Conservation (phyloP, 2,113 vertebrate genomes). For the Sebastes schlegelii region DNA sequence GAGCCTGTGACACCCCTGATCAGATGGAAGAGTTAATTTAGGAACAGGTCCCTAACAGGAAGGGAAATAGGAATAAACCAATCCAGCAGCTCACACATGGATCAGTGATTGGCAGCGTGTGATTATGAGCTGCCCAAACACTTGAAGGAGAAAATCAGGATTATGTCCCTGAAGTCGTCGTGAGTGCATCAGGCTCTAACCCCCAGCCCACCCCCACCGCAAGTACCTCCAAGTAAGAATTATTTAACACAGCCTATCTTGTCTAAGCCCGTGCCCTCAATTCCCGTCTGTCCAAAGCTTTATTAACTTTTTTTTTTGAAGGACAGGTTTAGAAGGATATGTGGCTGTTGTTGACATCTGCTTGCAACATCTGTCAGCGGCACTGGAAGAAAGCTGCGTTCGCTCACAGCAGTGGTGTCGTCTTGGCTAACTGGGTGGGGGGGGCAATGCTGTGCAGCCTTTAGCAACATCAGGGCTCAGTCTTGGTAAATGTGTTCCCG, state of each 20-base stretch:
- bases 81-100: background rate
- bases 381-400: constrained; percentile 11
- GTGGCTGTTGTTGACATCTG: constrained; percentile 55
- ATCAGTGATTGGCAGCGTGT: constrained; percentile 1
- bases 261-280: constrained; percentile 78
- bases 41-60: background rate
- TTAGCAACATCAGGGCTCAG: background rate
- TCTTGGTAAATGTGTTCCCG: background rate
- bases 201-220: constrained; percentile 58
- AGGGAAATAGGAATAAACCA: background rate
- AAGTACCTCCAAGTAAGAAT: constrained; percentile 68
- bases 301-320: constrained; percentile 68
- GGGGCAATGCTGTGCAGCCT: background rate
- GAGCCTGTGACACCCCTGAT: background rate
- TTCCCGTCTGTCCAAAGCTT: constrained; percentile 74
- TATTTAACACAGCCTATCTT: constrained; percentile 65
- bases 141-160: constrained; percentile 54
- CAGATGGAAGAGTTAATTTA: background rate
- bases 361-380: constrained; percentile 70
- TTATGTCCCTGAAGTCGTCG: constrained; percentile 63
- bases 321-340: constrained; percentile 63
- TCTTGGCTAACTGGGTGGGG: background rate
- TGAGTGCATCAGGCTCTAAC: constrained; percentile 28
- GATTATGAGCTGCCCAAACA: constrained; percentile 37
- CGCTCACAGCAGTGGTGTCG: background rate